These are phyloP conservation scores for Ivindomyrus marchei DNA, from an alignment of 2,113 vertebrate species.

Conservation along the genomic window DNA sequence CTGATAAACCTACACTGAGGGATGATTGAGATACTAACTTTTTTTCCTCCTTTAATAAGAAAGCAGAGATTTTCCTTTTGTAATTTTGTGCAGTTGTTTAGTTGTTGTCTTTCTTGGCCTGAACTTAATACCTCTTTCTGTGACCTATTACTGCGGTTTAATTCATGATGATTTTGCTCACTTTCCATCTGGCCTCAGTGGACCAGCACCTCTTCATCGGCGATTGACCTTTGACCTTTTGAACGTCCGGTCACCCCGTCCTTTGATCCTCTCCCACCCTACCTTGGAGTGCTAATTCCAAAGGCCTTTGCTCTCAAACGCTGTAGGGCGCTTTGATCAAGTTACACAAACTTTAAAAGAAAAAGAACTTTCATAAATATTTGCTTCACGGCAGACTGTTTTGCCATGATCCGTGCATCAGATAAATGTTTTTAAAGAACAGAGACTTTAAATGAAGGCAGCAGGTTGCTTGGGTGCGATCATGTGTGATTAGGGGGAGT, in stretches of 20 bases:
- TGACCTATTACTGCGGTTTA: not conserved
- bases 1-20: not conserved
- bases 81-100: not conserved
- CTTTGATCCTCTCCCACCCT: not conserved
- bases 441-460: constrained; percentile 26
- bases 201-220: constrained; percentile 17
- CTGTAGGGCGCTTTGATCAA: constrained; percentile 2
- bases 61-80: not conserved
- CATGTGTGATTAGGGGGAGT: constrained; percentile 18
- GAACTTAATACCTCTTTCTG: not conserved
- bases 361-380: not conserved
- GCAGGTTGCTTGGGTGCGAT: constrained; percentile 31
- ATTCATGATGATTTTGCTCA: constrained; percentile 18
- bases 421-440: not conserved
- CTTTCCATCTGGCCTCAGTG: constrained; percentile 22
- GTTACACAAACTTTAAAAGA: constrained; percentile 10
- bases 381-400: not conserved
- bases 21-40: not conserved
- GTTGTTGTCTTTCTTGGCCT: constrained; percentile 6
- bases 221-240: constrained; percentile 10
- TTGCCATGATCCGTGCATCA: not conserved
- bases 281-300: not conserved
- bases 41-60: not conserved
- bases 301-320: constrained; percentile 13
- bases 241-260: not conserved